Evolutionary conservation across 2,113 vertebrate genomes (phyloP).

Genomic region (Accipiter virgatus): DNA sequence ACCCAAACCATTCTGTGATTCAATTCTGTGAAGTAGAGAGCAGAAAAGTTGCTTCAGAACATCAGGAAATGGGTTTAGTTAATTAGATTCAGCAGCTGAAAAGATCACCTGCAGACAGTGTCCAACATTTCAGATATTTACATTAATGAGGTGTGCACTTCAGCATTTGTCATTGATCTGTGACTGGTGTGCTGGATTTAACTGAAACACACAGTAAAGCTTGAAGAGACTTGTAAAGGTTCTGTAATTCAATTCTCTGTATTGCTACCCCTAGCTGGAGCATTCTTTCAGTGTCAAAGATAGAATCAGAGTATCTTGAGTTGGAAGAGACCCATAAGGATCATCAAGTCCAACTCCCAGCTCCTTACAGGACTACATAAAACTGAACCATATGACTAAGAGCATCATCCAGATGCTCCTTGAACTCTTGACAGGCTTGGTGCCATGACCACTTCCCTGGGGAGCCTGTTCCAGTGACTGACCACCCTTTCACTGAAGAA

Average conservation of each 20-base stretch:
- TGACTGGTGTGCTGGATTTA: neutral
- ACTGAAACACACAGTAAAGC: neutral
- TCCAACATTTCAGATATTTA: neutral
- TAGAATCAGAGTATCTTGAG: neutral
- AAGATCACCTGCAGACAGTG: neutral
- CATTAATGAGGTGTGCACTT: neutral
- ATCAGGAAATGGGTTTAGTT: neutral
- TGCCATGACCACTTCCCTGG: neutral
- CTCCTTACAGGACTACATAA: neutral
- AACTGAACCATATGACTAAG: neutral
- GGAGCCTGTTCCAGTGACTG: neutral
- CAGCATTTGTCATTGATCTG: neutral
- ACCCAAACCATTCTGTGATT: too few species aligned
- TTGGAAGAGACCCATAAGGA: neutral
- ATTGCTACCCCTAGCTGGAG: neutral
- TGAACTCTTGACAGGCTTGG: neutral
- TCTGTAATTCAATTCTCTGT: neutral
- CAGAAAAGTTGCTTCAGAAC: neutral
- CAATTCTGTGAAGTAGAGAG: neutral
- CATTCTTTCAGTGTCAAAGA: neutral
- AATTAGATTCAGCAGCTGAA: neutral
- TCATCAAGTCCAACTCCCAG: neutral
- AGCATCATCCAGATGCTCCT: neutral
- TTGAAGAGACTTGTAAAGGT: neutral
- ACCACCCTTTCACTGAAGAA: neutral